These are phyloP conservation scores for Merops nubicus DNA, from an alignment of 2,113 vertebrate genomes.

Conservation along the genomic window DNA sequence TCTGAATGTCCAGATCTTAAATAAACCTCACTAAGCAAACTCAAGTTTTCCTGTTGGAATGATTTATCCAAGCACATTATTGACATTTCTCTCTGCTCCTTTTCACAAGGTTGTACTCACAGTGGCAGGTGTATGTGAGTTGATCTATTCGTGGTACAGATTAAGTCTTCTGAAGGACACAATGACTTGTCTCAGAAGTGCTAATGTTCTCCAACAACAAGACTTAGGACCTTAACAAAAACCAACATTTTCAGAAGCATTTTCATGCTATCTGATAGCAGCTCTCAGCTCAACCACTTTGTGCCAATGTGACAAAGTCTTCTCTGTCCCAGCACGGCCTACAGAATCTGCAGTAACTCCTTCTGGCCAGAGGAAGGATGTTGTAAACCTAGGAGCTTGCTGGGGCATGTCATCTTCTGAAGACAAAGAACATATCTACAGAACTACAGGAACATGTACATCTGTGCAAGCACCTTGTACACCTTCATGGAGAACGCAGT, in stretches of 20 bases:
- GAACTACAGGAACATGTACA: background rate
- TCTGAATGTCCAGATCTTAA: background rate
- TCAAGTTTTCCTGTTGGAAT: background rate
- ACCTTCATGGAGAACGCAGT: background rate
- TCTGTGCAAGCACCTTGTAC: background rate
- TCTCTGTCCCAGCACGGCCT: background rate
- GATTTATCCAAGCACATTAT: background rate
- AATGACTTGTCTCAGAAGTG: background rate
- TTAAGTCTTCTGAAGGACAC: background rate
- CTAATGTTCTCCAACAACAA: background rate
- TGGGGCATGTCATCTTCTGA: background rate
- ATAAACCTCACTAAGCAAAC: background rate
- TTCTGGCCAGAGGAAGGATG: background rate
- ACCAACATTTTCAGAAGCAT: background rate
- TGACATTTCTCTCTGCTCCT: background rate
- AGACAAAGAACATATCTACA: background rate
- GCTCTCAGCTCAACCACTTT: background rate
- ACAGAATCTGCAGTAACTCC: background rate
- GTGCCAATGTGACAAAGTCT: background rate
- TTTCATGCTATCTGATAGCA: background rate
- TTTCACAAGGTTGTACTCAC: background rate
- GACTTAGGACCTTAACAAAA: background rate
- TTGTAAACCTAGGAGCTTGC: background rate
- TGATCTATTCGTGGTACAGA: background rate
- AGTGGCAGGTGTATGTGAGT: background rate